phyloP scores from a whole-genome alignment of 2,888 invertebrate genomes.

The Drosophila mettleri region DNA sequence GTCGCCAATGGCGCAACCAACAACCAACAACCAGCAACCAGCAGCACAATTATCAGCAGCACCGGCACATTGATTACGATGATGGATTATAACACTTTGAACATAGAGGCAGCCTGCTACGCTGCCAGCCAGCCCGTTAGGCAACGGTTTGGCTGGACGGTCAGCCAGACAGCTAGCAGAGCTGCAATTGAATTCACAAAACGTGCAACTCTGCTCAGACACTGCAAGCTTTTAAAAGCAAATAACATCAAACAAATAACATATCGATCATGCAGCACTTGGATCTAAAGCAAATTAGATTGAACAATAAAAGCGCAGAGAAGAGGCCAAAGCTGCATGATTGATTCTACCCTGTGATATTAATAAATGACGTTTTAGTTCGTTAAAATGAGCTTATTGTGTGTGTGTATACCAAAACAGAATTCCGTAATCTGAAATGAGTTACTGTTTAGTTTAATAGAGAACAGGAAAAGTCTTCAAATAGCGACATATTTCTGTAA shows the following conservation, averaged over 20 bases:
- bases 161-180: slow-evolving; percentile 8
- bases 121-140: slow-evolving; percentile 18
- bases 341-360: too few species aligned
- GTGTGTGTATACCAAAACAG: too few species aligned
- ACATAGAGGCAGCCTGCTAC: slow-evolving; percentile 22
- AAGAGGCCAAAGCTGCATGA: too few species aligned
- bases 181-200: slow-evolving; percentile 35
- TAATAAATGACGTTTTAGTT: too few species aligned
- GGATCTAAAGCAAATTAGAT: neutral
- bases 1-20: slow-evolving; percentile 67
- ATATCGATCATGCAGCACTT: slow-evolving; percentile 33
- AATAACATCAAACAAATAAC: slow-evolving; percentile 36
- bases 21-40: slow-evolving; percentile 16
- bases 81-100: slow-evolving; percentile 79
- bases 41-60: slow-evolving; percentile 70
- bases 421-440: too few species aligned
- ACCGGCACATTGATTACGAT: slow-evolving; percentile 72
- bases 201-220: slow-evolving; percentile 4
- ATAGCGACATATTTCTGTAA: too few species aligned
- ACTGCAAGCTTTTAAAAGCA: slow-evolving; percentile 16
- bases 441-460: too few species aligned
- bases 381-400: too few species aligned
- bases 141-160: slow-evolving; percentile 8
- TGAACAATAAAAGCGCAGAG: neutral
- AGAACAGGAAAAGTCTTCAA: too few species aligned